A percentile compares a stretch with the other conserved stretches of the same genome.
phyloP scores from a whole-genome alignment of 2,888 invertebrate genomes.

The Machimus rusticus region DNA sequence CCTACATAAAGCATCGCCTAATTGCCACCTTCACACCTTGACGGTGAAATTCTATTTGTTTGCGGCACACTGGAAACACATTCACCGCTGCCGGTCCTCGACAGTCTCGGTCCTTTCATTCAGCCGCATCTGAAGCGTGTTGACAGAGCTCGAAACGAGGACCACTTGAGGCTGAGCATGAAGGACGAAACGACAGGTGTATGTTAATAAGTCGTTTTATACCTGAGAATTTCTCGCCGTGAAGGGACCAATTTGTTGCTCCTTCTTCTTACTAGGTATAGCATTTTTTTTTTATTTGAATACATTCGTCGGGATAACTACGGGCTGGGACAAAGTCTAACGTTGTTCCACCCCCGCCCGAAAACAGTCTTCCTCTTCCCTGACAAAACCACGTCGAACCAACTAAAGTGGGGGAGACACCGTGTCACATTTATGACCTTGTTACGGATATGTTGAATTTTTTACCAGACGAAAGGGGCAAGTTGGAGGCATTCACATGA shows the following conservation, averaged over 20 bases:
- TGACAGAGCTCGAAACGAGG: conserved; percentile 17
- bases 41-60: not conserved
- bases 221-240: not conserved
- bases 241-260: not conserved
- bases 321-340: not conserved
- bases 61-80: conserved; percentile 4
- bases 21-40: conserved; percentile 16
- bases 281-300: not conserved
- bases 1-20: not conserved
- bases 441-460: conserved; percentile 26
- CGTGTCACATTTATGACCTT: conserved; percentile 23
- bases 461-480: not conserved
- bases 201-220: conserved; percentile 26
- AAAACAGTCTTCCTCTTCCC: not conserved
- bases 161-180: conserved; percentile 6
- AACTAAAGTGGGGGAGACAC: not conserved
- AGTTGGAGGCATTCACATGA: not conserved
- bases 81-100: not conserved
- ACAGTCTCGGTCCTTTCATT: not conserved
- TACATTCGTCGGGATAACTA: not conserved
- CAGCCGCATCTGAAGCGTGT: not conserved
- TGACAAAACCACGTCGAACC: not conserved
- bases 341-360: not conserved
- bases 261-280: not conserved
- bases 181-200: conserved; percentile 20